Percentiles rank a stretch among this genome's conserved stretches.
These are phyloP conservation scores for Boloria selene DNA, from an alignment of 2,888 invertebrate genomes.

Conservation along the genomic window DNA sequence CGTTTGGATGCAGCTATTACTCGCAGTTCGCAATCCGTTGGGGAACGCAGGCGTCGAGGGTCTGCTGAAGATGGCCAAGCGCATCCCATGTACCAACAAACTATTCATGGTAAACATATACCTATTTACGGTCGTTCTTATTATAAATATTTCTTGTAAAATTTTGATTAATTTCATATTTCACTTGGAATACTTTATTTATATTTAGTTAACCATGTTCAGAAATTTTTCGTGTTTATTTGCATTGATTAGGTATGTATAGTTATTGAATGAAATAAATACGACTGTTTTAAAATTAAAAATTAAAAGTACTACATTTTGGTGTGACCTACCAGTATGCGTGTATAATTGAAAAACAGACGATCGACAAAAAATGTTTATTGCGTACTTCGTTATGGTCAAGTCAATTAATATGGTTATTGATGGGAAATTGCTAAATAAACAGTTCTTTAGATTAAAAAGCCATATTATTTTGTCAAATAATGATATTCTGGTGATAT, in stretches of 20 bases:
- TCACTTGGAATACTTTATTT: too few relatives aligned
- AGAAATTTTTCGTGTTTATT: too few relatives aligned
- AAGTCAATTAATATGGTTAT: neutral
- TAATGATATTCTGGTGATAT: neutral
- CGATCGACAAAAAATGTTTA: neutral
- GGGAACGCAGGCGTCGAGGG: conserved; percentile 65
- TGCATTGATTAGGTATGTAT: too few relatives aligned
- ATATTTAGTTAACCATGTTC: too few relatives aligned
- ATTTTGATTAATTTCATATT: too few relatives aligned
- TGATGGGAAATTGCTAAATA: neutral
- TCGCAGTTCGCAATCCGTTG: conserved; percentile 73
- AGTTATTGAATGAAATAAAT: too few relatives aligned
- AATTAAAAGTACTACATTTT: too few relatives aligned
- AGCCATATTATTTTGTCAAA: neutral
- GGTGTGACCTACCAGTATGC: neutral
- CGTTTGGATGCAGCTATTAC: conserved; percentile 71
- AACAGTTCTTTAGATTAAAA: neutral
- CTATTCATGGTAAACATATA: conserved; percentile 69
- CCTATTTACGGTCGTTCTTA: neutral
- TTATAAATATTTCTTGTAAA: too few relatives aligned
- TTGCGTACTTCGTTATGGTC: neutral
- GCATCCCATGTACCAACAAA: conserved; percentile 74
- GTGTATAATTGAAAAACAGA: neutral
- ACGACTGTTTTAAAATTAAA: too few relatives aligned
- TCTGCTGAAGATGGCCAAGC: conserved; percentile 71